These are phyloP conservation scores for Phoenicopterus ruber DNA, from an alignment of 2,113 vertebrate genomes.

Conservation along the genomic window DNA sequence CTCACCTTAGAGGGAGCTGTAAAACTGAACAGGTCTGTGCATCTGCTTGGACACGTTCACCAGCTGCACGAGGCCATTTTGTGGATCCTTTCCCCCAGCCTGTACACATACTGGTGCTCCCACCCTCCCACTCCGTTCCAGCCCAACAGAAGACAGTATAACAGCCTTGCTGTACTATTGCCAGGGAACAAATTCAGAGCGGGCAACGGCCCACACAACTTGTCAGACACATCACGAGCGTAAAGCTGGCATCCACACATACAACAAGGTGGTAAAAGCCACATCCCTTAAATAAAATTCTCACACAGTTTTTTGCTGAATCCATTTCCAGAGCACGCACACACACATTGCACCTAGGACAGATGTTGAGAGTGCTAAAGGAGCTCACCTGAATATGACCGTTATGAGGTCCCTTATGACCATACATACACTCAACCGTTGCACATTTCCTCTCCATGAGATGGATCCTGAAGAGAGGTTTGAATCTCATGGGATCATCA, in stretches of 20 bases:
- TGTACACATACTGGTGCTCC: neutral
- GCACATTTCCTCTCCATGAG: slow-evolving; percentile 88
- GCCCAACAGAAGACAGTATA: neutral
- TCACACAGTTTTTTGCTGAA: neutral
- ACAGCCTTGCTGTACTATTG: neutral
- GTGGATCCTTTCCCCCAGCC: neutral
- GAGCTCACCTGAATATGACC: slow-evolving; percentile 91
- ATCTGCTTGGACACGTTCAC: neutral
- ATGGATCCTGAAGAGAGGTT: slow-evolving; percentile 93
- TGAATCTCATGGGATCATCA: slow-evolving; percentile 93
- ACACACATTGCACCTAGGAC: too few species aligned
- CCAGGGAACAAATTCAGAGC: neutral
- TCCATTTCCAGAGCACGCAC: neutral
- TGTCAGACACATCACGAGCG: neutral
- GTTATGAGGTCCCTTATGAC: slow-evolving; percentile 93
- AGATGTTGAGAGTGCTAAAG: neutral
- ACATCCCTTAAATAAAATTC: neutral
- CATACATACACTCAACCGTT: slow-evolving; percentile 96
- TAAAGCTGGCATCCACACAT: neutral
- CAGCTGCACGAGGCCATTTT: neutral
- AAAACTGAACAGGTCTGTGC: neutral
- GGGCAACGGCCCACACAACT: neutral
- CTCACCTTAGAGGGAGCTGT: neutral
- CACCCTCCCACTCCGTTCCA: neutral
- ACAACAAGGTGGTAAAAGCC: neutral